Evolutionary conservation across 2,797 vertebrate genomes (phyloP), one percentile per base, ranked within the genome.

Genomic region (Lepidocolaptes lacrymiger): DNA sequence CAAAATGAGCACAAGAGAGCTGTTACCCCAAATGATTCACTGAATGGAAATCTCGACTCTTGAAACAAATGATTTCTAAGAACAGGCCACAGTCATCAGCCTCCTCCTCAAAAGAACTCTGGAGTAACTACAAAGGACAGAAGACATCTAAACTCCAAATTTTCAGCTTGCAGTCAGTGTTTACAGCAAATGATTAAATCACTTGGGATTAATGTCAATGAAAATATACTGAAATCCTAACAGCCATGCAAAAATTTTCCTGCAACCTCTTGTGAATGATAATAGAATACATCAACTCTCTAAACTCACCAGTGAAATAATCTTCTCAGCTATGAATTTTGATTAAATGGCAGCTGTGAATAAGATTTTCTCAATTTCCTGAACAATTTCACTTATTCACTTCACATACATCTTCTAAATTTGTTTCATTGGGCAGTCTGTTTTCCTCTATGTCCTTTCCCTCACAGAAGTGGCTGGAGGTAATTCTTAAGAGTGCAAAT

Each of bases 21-120:
- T 91, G 66, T 66, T 88, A 88, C 76, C 66, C 89, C 61, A 93
- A 92, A 92, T 78, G 46, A 95, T 97, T 93, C 91, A 88, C 36
- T 37, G 27, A 30, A n/a, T 86, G 85, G 82, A 78, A 94, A 89
- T 91, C 73, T 92, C 36, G 0, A 68, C 28, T 92, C 62, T 49
- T 87, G 85, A 96, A 91, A 89, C 21, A 86, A 83, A 55, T 43
- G 14, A 69, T 84, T 89, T 96, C 85, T 78, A 94, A 91, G 91
- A 94, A 89, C 32, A 20, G 13, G 51, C 16, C 54, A 72, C 41
- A 72, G 62, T 51, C 28, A 74, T 32, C 64, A 80, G 78, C 17
- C 23, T 82, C 18, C 58, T 92, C 64, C 66, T 89, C 39, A 69
- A 72, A 83, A 81, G 88, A 88, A 44, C 62, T 72, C 36, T n/a